Evolutionary conservation across 1,140 invertebrate species (phyloP).

Genomic region (Drosophila littoralis): DNA sequence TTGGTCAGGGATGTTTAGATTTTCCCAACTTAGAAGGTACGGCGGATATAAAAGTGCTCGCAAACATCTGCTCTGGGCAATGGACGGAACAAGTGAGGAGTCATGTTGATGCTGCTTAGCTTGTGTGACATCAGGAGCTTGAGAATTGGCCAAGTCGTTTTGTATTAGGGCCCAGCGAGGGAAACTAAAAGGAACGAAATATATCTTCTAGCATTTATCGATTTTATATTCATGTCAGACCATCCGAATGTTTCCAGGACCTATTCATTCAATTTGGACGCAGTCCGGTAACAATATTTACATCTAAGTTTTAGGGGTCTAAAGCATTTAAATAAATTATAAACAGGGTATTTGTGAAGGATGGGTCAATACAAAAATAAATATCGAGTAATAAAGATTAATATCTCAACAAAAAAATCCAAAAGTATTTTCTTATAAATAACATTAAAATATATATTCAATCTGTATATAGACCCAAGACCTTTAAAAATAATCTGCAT

Average conservation of each 20-base stretch:
- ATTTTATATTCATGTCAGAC: background rate
- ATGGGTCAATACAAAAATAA: too few relatives aligned
- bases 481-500: too few relatives aligned
- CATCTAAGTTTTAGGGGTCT: too few relatives aligned
- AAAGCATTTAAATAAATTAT: too few relatives aligned
- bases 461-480: too few relatives aligned
- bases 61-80: slow-evolving; percentile 36
- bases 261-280: background rate
- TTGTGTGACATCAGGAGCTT: background rate
- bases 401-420: too few relatives aligned
- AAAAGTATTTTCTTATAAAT: too few relatives aligned
- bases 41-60: slow-evolving; percentile 26
- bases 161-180: background rate
- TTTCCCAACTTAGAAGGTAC: slow-evolving; percentile 13
- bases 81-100: slow-evolving; percentile 28
- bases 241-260: background rate
- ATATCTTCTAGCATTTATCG: background rate
- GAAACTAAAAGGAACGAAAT: background rate
- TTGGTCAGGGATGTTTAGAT: slow-evolving; percentile 20
- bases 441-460: too few relatives aligned
- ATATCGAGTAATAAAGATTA: too few relatives aligned
- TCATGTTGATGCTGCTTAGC: slow-evolving; percentile 28
- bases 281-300: too few relatives aligned
- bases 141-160: slow-evolving; percentile 7
- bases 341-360: too few relatives aligned